A percentile compares a stretch with the other conserved stretches of the same genome.
These are phyloP conservation scores for cat (Felis catus) DNA, from an alignment of 2,113 vertebrate genomes.

Conservation along the genomic window DNA sequence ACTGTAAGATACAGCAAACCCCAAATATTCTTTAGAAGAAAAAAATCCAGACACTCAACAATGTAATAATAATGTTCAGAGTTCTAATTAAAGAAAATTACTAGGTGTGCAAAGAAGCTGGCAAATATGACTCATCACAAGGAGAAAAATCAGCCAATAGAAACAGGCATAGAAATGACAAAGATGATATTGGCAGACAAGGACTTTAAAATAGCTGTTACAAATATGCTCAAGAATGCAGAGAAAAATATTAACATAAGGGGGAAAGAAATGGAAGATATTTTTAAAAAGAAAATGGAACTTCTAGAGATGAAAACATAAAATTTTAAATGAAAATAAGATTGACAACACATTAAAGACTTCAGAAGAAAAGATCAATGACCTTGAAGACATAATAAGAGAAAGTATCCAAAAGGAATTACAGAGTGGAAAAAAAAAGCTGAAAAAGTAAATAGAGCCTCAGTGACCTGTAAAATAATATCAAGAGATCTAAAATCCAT, in stretches of 20 bases:
- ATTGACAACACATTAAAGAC: neutral
- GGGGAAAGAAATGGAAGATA: neutral
- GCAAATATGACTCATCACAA: neutral
- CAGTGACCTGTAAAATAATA: neutral
- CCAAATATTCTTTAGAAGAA: constrained; percentile 17
- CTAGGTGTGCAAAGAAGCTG: neutral
- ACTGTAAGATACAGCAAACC: neutral
- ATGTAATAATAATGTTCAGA: neutral
- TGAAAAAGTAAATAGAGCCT: neutral
- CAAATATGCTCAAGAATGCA: neutral
- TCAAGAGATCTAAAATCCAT: neutral
- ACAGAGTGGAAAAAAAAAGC: neutral
- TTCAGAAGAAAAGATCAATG: neutral
- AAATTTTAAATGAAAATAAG: constrained; percentile 8
- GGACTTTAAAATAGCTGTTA: neutral
- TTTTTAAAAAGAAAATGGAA: neutral
- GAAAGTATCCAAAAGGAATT: neutral
- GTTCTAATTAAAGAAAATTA: neutral
- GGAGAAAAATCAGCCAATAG: neutral
- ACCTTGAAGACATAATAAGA: neutral
- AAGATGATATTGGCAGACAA: neutral
- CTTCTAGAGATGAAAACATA: neutral
- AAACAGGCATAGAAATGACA: neutral
- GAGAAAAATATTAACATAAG: neutral
- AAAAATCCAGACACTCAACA: neutral